phyloP scores from a whole-genome alignment of 2,888 invertebrate genomes.

The Clusia tigrina region DNA sequence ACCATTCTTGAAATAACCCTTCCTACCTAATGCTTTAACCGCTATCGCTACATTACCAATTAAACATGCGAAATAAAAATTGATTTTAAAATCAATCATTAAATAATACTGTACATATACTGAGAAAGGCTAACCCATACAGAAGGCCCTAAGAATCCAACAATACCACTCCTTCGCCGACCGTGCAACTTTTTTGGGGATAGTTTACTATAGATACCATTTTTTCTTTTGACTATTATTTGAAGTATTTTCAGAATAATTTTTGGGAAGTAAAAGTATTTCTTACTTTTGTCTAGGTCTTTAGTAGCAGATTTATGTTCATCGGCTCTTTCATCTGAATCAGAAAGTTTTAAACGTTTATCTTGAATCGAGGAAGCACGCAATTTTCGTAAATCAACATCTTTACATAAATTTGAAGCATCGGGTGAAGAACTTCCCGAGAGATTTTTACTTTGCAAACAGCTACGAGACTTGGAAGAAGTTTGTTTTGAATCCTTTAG shows the following conservation, averaged over 20 bases:
- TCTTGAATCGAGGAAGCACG: conserved; percentile 41
- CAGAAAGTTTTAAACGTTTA: conserved; percentile 26
- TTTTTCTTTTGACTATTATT: not conserved
- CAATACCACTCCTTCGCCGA: too few species aligned
- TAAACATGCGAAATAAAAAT: too few species aligned
- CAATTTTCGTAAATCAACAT: conserved; percentile 52
- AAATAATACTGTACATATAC: too few species aligned
- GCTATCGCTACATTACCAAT: too few species aligned
- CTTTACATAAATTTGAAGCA: conserved; percentile 37
- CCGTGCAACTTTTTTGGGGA: conserved; percentile 39
- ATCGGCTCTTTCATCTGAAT: not conserved
- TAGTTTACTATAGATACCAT: conserved; percentile 9
- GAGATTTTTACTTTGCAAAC: conserved; percentile 38
- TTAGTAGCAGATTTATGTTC: conserved; percentile 36
- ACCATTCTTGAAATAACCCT: not conserved
- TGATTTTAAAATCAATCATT: too few species aligned
- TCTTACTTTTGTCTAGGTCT: conserved; percentile 64
- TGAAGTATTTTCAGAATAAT: not conserved
- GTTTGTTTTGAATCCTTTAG: conserved; percentile 46
- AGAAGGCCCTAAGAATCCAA: too few species aligned
- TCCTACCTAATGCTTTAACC: too few species aligned
- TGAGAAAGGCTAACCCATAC: too few species aligned
- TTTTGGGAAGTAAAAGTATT: conserved; percentile 38
- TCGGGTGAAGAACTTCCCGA: conserved; percentile 58
- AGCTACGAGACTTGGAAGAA: conserved; percentile 37